Base-by-base conservation (phyloP, 1,140 invertebrate genomes). In the Anoplolepis gracilipes region DNA sequence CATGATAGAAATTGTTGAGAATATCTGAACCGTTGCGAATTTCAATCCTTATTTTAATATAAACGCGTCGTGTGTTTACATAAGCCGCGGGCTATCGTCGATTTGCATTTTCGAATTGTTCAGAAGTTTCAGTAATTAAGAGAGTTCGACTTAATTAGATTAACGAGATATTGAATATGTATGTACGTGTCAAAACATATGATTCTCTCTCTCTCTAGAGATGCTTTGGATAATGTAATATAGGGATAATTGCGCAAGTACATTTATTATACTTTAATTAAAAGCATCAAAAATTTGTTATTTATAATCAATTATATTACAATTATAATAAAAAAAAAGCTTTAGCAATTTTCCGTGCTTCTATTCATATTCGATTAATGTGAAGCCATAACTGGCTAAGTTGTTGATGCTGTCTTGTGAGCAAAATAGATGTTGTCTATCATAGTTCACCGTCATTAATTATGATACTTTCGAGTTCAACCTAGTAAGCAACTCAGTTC, bases 61-160 rank as follows among this genome's bases (percentile, higher is more conserved):
- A 46, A 46, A 42, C 42, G 1, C 11, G 13, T 2, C 13, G 42
- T 49, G 13, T 5, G 33, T 5, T 49, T n/a, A n/a, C n/a, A 49
- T 49, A 49, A 49, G 5, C 46, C 30, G 7, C 16, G 19, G 2
- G 7, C 25, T 49, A 59, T 59, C 13, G 16, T 30, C 42, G 39
- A 77, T 57, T 84, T 22, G 49, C 69, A 46, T 85, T 53, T 76
- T 13, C 42, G 49, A 62, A 84, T 88, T 85, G 85, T 53, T 42
- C 28, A 11, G n/a, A 42, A 33, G 3, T 19, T 8, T 33, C 22
- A 82, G 33, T 59, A 42, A 72, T 59, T 72, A 73, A 73, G 22
- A 5, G 16, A 79, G 6, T 11, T 13, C 22, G 5, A 46, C 36
- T 28, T 33, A 22, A 11, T 79, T 69, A 13, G 5, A 39, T 22